A percentile compares a stretch with the other conserved stretches of the same genome.
phyloP scores from a whole-genome alignment of 1,140 invertebrate genomes.

The Berghia stephanieae region DNA sequence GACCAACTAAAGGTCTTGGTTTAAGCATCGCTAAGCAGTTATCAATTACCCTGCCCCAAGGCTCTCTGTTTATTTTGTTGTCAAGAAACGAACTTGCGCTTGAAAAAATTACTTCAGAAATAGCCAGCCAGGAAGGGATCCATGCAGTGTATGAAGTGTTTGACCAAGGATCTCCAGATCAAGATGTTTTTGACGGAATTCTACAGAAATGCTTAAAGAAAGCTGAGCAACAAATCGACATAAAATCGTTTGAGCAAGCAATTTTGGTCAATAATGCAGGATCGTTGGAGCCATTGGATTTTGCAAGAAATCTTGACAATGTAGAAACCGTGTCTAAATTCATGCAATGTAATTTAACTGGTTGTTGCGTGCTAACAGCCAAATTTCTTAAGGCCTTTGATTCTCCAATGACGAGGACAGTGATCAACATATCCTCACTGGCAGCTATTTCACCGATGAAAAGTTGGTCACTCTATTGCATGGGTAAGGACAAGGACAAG shows the following conservation, averaged over 20 bases:
- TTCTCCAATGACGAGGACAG: constrained; percentile 67
- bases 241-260: constrained; percentile 73
- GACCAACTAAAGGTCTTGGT: constrained; percentile 90
- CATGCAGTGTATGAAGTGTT: constrained; percentile 44
- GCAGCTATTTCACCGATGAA: constrained; percentile 80
- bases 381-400: constrained; percentile 76
- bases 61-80: constrained; percentile 79
- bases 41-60: constrained; percentile 71
- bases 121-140: constrained; percentile 34
- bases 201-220: constrained; percentile 64
- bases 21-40: constrained; percentile 78
- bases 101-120: not conserved
- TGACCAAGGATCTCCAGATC: constrained; percentile 64
- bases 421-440: constrained; percentile 90
- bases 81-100: constrained; percentile 72
- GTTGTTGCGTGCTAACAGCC: constrained; percentile 80
- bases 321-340: constrained; percentile 68
- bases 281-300: constrained; percentile 77
- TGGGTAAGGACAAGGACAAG: no score
- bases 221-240: constrained; percentile 65
- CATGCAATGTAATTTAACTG: constrained; percentile 83
- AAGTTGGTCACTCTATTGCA: constrained; percentile 82
- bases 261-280: constrained; percentile 92
- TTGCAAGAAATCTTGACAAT: constrained; percentile 70
- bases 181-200: constrained; percentile 56